Evolutionary conservation across 2,113 vertebrate genomes (phyloP).

Genomic region (Saguinus imperator): DNA sequence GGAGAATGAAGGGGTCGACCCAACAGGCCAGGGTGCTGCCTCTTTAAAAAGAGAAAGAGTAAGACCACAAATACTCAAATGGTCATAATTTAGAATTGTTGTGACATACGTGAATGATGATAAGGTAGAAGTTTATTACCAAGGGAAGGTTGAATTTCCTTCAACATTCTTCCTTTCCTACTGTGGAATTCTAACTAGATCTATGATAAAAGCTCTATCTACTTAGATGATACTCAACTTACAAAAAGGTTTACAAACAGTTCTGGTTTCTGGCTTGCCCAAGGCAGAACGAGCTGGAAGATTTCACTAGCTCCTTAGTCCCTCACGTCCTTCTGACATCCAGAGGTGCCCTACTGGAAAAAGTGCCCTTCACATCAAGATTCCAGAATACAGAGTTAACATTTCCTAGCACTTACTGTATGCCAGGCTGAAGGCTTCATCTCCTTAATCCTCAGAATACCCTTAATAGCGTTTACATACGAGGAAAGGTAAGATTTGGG

Average conservation of each 20-base stretch:
- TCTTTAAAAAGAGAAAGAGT: neutral
- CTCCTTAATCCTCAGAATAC: neutral
- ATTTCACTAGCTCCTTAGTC: neutral
- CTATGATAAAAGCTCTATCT: neutral
- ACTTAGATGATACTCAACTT: neutral
- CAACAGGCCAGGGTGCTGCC: neutral
- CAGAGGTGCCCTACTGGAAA: neutral
- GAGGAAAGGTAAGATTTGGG: neutral
- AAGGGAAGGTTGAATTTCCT: neutral
- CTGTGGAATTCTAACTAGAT: neutral
- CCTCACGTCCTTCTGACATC: neutral
- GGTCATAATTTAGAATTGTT: neutral
- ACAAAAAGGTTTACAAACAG: neutral
- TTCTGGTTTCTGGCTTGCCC: neutral
- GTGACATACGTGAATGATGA: neutral
- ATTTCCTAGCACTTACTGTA: neutral
- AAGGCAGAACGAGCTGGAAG: neutral
- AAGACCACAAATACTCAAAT: neutral
- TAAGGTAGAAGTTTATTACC: neutral
- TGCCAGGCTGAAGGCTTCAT: neutral
- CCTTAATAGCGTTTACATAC: neutral
- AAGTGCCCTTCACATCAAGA: neutral
- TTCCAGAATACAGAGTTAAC: neutral
- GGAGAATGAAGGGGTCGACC: neutral
- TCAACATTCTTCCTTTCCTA: constrained; percentile 19